Conservation (phyloP, 2,113 vertebrate genomes). For the Morone saxatilis region DNA sequence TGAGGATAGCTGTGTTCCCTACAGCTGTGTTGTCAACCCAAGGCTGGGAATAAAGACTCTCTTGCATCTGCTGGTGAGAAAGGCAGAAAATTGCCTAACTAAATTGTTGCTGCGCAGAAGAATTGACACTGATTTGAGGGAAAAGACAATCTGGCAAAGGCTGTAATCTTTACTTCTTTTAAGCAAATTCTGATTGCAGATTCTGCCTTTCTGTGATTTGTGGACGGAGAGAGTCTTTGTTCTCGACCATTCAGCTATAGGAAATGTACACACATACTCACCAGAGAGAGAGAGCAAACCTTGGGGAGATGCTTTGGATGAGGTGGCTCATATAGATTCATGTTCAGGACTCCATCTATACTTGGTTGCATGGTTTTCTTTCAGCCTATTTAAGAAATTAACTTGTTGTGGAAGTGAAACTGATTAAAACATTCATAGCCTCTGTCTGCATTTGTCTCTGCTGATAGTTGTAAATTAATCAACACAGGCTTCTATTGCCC, state of each 20-base stretch:
- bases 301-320: conserved; percentile 59
- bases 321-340: neutral
- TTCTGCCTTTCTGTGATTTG: conserved; percentile 61
- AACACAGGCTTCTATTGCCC: conserved; percentile 25
- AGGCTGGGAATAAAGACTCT: conserved; percentile 56
- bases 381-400: conserved; percentile 27
- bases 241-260: conserved; percentile 64
- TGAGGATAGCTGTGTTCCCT: conserved; percentile 65
- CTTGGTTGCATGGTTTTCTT: conserved; percentile 48
- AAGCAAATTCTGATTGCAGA: conserved; percentile 53
- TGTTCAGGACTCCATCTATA: conserved; percentile 4
- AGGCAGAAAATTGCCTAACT: conserved; percentile 44
- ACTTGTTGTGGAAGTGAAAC: conserved; percentile 14
- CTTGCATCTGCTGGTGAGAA: conserved; percentile 37
- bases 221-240: conserved; percentile 66
- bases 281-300: conserved; percentile 48
- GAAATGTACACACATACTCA: conserved; percentile 60
- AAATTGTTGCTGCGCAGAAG: conserved; percentile 11
- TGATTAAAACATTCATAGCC: conserved; percentile 18
- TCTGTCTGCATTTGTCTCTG: conserved; percentile 21
- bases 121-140: conserved; percentile 29
- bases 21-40: conserved; percentile 63
- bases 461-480: conserved; percentile 43
- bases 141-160: conserved; percentile 6
- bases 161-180: conserved; percentile 33